Evolutionary conservation across 2,888 invertebrate species (phyloP), one percentile per base, ranked within the genome.

Genomic region (Ormyrus rosae): DNA sequence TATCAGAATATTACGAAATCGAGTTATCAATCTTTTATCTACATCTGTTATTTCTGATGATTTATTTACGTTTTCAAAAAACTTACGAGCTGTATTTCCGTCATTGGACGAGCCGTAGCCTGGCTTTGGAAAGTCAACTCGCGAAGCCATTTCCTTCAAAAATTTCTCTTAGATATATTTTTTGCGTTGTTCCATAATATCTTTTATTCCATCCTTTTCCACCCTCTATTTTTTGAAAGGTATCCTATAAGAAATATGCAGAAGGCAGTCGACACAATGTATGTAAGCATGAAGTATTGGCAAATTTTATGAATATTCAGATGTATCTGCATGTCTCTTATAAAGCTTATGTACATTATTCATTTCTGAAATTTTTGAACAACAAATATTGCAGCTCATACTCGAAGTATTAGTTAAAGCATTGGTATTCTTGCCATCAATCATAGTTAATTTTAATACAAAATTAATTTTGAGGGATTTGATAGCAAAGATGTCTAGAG

Each of bases 381-480:
- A 53, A 48, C 75, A 80, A 10, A 75, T 69, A 45, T 69, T 61
- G 46, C 71, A 80, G 10, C 34, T 7, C 76, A 68, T 76, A 34
- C 69, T 76, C 5, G 64, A 45, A 19, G 78, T 55, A 13, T 78
- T 48, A 10, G 71, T 71, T 78, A 78, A 48, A 8, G 64, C 75
- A 65, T 75, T 75, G n/a, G 65, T 61, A 3, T 68, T 61, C 72
- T 78, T 13, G 13, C 13, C 13, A 13, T 13, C 13, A 13, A 13
- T 13, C 13, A 13, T 13, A 13, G 13, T 0, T 13, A 13, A 13
- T 13, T 13, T 13, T 13, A 13, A 0, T 13, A 13, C 13, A 13
- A 13, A 13, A 13, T 13, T 13, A 13, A 13, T 13, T 13, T 13
- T 13, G 13, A 13, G 0, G 13, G 13, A 13, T 13, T 13, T 13